Percentiles rank a stretch among this genome's conserved stretches.
phyloP scores from a whole-genome alignment of 2,797 vertebrate species.

The Gymnocypris eckloni region DNA sequence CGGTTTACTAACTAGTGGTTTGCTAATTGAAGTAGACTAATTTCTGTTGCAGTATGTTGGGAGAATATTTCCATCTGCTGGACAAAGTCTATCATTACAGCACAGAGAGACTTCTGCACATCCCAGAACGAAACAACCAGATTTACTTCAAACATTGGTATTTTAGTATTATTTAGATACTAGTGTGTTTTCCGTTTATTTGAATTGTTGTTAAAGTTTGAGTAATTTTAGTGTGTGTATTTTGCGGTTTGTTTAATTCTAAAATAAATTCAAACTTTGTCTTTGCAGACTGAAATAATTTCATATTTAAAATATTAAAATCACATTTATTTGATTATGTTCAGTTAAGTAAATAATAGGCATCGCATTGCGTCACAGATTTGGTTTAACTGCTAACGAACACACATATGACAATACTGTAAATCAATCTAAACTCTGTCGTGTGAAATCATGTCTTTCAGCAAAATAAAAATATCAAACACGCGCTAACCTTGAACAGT shows the following conservation, averaged over 20 bases:
- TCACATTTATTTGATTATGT: neutral
- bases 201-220: neutral
- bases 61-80: conserved; percentile 38
- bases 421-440: neutral
- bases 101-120: neutral
- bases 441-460: neutral
- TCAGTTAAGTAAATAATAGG: neutral
- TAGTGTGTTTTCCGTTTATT: neutral
- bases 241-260: neutral
- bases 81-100: conserved; percentile 1
- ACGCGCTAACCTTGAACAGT: conserved; percentile 24
- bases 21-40: too few species aligned
- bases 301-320: neutral
- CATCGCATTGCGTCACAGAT: neutral
- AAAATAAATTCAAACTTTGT: neutral
- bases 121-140: too few species aligned
- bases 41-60: neutral
- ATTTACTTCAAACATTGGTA: neutral
- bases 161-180: neutral
- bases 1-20: neutral
- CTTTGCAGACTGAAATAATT: neutral
- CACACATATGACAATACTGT: neutral
- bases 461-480: conserved; percentile 12
- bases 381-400: neutral
- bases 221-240: neutral